Evolutionary conservation across 2,888 invertebrate species (phyloP).

Genomic region (Blomia tropicalis): DNA sequence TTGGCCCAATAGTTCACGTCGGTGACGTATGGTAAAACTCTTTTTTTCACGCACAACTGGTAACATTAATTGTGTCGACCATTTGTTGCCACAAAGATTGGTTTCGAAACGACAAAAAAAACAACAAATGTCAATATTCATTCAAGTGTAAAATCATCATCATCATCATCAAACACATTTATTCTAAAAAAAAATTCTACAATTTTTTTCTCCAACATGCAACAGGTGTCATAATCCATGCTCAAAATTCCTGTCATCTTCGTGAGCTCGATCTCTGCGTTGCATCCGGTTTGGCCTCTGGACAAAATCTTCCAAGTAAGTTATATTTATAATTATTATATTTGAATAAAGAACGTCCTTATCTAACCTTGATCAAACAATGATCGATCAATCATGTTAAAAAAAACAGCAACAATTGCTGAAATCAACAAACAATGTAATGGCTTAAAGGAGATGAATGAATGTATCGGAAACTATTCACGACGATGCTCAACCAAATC

Average conservation of each 20-base stretch:
- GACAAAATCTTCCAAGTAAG: conserved; percentile 24
- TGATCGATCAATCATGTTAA: not conserved
- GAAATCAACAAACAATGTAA: conserved; percentile 25
- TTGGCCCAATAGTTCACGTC: too few relatives aligned
- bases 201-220: not conserved
- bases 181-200: not conserved
- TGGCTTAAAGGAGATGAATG: conserved; percentile 25
- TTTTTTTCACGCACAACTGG: not conserved
- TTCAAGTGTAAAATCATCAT: too few relatives aligned
- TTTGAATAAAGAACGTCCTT: not conserved
- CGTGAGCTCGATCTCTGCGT: conserved; percentile 22
- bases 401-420: conserved; percentile 18
- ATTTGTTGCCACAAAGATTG: not conserved
- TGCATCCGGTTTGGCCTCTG: conserved; percentile 23
- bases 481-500: conserved; percentile 28
- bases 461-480: conserved; percentile 28
- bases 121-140: not conserved
- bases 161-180: not conserved
- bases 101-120: not conserved
- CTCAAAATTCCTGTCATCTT: conserved; percentile 22
- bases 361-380: not conserved
- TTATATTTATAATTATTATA: not conserved
- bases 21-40: too few relatives aligned
- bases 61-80: not conserved
- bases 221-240: conserved; percentile 14